Evolutionary conservation across 1,140 invertebrate genomes (phyloP).

Genomic region (Lerema accius): DNA sequence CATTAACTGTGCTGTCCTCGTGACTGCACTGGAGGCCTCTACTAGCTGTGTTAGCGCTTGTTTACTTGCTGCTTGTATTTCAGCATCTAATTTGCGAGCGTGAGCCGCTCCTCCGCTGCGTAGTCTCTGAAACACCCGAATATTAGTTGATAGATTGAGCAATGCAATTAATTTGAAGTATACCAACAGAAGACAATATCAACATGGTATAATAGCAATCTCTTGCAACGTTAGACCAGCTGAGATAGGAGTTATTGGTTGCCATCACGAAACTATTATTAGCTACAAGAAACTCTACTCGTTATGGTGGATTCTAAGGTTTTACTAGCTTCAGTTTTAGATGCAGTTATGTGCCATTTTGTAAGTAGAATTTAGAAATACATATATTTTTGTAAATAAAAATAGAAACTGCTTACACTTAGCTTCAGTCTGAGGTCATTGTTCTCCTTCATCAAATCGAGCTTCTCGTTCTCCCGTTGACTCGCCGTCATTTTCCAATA

Average conservation of each 20-base stretch:
- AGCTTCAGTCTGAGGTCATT: conserved; percentile 70
- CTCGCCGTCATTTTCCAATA: conserved; percentile 69
- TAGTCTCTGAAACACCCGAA: conserved; percentile 52
- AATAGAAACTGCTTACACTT: conserved; percentile 54
- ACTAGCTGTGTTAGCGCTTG: conserved; percentile 64
- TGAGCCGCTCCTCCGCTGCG: conserved; percentile 52
- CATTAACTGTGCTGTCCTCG: conserved; percentile 52
- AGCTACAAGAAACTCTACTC: too few relatives aligned
- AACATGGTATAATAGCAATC: too few relatives aligned
- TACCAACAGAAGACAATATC: too few relatives aligned
- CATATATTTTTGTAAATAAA: not conserved
- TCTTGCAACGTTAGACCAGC: too few relatives aligned
- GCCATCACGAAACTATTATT: too few relatives aligned
- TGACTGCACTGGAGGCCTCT: conserved; percentile 59
- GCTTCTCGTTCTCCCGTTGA: conserved; percentile 66
- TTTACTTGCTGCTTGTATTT: conserved; percentile 60
- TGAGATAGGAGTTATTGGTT: too few relatives aligned
- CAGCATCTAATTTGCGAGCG: conserved; percentile 55
- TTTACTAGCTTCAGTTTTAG: too few relatives aligned
- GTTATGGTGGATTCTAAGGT: too few relatives aligned
- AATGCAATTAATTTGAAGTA: too few relatives aligned
- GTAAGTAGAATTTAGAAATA: not conserved
- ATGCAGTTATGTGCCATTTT: not conserved
- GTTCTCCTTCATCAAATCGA: conserved; percentile 67
- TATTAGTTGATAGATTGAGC: too few relatives aligned